Evolutionary conservation across 2,113 vertebrate species (phyloP).

Genomic region (Tamias sibiricus): DNA sequence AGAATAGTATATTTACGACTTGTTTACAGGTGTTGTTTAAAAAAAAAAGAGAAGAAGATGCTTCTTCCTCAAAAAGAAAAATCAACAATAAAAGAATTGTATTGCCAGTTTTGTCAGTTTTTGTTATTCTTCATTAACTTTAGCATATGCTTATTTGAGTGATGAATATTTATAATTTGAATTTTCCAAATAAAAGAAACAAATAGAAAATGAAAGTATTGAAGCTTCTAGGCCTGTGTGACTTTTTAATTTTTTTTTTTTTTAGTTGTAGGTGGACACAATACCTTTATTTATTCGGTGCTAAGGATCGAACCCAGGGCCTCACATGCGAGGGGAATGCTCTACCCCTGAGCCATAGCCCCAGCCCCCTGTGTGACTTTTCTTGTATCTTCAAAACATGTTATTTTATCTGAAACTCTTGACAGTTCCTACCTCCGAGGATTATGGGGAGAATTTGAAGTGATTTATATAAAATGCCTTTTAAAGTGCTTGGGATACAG

Average conservation of each 20-base stretch:
- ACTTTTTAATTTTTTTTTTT: too few species aligned
- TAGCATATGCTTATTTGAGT: background rate
- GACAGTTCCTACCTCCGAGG: background rate
- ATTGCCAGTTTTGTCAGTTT: slow-evolving; percentile 24
- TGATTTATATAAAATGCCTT: background rate
- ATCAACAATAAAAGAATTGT: slow-evolving; percentile 67
- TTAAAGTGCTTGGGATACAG: background rate
- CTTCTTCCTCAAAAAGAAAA: slow-evolving; percentile 71
- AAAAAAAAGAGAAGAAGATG: slow-evolving; percentile 75
- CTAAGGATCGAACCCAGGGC: too few species aligned
- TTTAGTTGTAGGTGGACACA: too few species aligned
- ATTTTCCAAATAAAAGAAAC: slow-evolving; percentile 10
- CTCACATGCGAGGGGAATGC: too few species aligned
- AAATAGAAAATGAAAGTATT: background rate
- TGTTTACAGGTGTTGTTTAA: slow-evolving; percentile 87
- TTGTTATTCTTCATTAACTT: slow-evolving; percentile 54
- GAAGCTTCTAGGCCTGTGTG: background rate
- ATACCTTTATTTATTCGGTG: too few species aligned
- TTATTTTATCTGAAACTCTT: background rate
- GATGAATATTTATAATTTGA: background rate
- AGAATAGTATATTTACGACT: slow-evolving; percentile 75
- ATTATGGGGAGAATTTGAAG: background rate
- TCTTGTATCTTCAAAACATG: background rate
- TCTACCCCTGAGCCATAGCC: too few species aligned
- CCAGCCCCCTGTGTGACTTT: background rate